Conservation (phyloP, 2,113 vertebrate species). For the Tyto alba region DNA sequence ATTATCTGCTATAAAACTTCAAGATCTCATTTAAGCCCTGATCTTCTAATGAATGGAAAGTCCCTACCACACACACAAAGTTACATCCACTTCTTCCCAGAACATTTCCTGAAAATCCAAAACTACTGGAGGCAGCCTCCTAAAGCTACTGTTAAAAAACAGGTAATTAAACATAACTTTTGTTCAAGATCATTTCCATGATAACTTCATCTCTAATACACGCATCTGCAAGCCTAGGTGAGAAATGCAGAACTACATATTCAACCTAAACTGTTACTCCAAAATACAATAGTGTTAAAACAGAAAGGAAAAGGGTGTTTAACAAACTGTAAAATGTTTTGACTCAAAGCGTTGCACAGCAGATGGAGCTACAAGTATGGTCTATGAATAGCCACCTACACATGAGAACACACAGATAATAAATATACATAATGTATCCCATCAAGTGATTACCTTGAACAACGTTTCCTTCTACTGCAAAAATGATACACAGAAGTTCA, state of each 20-base stretch:
- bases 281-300: neutral
- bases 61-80: neutral
- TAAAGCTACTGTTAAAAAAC: neutral
- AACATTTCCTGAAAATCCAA: neutral
- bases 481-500: neutral
- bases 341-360: conserved; percentile 18
- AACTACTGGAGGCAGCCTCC: neutral
- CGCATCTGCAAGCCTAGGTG: neutral
- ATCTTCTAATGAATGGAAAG: neutral
- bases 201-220: neutral
- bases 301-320: neutral
- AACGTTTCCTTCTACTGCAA: neutral
- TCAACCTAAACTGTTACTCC: neutral
- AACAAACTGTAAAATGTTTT: conserved; percentile 47
- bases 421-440: neutral
- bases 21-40: neutral
- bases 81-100: neutral
- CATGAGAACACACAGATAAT: neutral
- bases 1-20: neutral
- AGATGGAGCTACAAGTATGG: conserved; percentile 45
- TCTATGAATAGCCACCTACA: conserved; percentile 28
- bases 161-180: neutral
- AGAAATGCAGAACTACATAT: neutral
- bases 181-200: neutral
- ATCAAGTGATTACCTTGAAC: neutral